phyloP scores from a whole-genome alignment of 2,888 invertebrate genomes.

The Conchocele bisecta region DNA sequence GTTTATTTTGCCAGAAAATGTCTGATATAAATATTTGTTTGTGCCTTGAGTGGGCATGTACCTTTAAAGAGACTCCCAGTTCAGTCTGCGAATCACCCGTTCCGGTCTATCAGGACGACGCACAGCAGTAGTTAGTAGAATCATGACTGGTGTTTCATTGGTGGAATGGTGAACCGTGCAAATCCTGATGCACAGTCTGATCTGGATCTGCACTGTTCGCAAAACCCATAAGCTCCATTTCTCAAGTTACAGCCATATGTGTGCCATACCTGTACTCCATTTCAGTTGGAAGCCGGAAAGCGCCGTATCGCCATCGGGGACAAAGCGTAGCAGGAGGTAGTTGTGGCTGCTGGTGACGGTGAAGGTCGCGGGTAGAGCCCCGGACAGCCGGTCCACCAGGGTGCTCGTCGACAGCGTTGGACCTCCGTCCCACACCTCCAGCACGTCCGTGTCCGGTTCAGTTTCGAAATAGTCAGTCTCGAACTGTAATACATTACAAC shows the following conservation, averaged over 20 bases:
- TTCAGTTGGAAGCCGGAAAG: constrained; percentile 55
- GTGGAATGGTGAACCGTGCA: too few species aligned
- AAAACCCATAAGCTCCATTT: too few species aligned
- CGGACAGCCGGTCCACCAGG: constrained; percentile 57
- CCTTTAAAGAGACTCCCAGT: not conserved
- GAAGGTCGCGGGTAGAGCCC: constrained; percentile 21
- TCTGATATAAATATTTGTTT: too few species aligned
- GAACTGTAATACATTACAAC: constrained; percentile 52
- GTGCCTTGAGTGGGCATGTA: too few species aligned
- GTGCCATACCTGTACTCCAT: constrained; percentile 68
- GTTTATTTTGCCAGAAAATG: too few species aligned
- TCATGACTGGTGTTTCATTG: too few species aligned
- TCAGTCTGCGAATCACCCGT: too few species aligned
- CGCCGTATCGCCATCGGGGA: constrained; percentile 54
- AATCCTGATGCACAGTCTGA: too few species aligned
- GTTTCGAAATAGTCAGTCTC: constrained; percentile 50
- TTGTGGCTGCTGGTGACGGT: constrained; percentile 63
- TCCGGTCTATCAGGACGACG: too few species aligned
- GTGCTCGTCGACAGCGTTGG: constrained; percentile 43
- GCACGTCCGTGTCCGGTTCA: constrained; percentile 61
- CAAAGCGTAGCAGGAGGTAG: constrained; percentile 60
- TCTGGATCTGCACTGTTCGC: too few species aligned
- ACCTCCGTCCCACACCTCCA: constrained; percentile 68
- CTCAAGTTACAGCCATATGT: too few species aligned
- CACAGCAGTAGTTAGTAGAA: too few species aligned